Evolutionary conservation across 2,888 invertebrate species (phyloP).

Genomic region (Syrista parreyssii): DNA sequence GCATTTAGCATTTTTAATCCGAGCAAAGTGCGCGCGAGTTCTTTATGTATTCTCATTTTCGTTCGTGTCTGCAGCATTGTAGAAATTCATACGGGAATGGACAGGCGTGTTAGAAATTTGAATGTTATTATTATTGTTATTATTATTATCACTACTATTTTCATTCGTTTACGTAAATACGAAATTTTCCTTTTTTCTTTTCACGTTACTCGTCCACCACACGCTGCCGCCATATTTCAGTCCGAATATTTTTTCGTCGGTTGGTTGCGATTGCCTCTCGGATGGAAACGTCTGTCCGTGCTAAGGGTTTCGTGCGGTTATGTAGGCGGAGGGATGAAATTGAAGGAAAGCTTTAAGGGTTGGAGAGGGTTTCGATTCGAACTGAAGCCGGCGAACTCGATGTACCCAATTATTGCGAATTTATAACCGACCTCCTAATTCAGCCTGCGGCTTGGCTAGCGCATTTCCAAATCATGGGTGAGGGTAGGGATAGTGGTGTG

Average conservation of each 20-base stretch:
- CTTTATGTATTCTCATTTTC: background rate
- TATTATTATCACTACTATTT: background rate
- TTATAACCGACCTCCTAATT: conserved; percentile 53
- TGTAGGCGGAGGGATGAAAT: conserved; percentile 37
- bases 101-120: background rate
- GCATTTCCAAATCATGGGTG: conserved; percentile 26
- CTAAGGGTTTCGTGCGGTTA: background rate
- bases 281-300: background rate
- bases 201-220: background rate
- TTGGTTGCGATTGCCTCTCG: background rate
- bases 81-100: background rate
- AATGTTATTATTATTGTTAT: background rate
- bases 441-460: conserved; percentile 29
- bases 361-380: conserved; percentile 45
- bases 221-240: background rate
- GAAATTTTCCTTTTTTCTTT: background rate
- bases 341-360: conserved; percentile 47
- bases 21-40: conserved; percentile 41
- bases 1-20: conserved; percentile 63
- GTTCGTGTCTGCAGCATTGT: background rate
- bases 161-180: background rate
- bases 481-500: background rate
- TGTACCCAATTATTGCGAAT: conserved; percentile 63
- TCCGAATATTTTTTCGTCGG: background rate
- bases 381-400: conserved; percentile 39